phyloP scores from a whole-genome alignment of 2,888 invertebrate species.

The Sesia apiformis region DNA sequence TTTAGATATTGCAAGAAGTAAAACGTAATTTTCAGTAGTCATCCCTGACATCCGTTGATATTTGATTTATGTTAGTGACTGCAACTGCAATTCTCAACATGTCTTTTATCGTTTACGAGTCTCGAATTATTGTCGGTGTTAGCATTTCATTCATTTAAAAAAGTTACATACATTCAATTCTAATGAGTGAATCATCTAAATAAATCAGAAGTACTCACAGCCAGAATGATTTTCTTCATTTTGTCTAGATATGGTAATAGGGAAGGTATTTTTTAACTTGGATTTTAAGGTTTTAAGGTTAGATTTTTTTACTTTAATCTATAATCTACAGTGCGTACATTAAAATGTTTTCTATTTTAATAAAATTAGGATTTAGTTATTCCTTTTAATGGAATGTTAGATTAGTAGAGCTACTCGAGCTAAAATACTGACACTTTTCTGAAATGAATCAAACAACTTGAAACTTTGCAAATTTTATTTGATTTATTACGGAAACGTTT shows the following conservation, averaged over 20 bases:
- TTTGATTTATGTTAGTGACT: too few species aligned
- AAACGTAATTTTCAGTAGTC: too few species aligned
- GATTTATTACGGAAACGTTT: constrained; percentile 19
- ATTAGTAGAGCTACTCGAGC: constrained; percentile 52
- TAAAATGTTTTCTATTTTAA: constrained; percentile 60
- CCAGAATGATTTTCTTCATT: constrained; percentile 68
- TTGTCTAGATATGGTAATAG: constrained; percentile 66
- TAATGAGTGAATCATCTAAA: constrained; percentile 48
- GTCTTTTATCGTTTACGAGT: too few species aligned
- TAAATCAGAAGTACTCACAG: constrained; percentile 63
- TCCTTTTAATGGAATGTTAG: constrained; percentile 61
- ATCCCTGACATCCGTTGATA: too few species aligned
- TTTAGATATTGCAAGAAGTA: too few species aligned
- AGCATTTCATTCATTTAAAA: constrained; percentile 19
- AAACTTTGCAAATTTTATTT: constrained; percentile 10
- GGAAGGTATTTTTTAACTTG: constrained; percentile 39
- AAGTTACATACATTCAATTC: constrained; percentile 17
- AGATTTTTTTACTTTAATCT: constrained; percentile 52
- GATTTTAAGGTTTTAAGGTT: constrained; percentile 45
- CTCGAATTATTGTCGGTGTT: constrained; percentile 43
- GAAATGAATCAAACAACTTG: constrained; percentile 8
- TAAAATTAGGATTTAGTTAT: constrained; percentile 49
- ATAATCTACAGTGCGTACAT: constrained; percentile 70
- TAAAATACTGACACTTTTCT: constrained; percentile 23
- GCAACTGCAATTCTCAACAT: too few species aligned